Evolutionary conservation across 2,797 vertebrate genomes (phyloP).

Genomic region (Thamnophis elegans): DNA sequence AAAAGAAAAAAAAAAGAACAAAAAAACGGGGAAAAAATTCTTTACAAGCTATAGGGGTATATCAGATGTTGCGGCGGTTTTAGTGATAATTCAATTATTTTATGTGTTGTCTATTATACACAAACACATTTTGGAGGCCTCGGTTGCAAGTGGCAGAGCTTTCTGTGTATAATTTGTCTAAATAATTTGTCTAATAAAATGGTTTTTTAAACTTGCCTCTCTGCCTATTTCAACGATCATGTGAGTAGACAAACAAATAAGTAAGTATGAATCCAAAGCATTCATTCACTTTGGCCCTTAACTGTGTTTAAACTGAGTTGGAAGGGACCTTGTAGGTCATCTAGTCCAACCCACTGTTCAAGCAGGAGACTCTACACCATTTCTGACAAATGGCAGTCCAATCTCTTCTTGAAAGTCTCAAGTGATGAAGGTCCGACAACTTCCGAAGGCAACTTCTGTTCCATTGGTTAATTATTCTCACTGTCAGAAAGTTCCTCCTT

Average conservation of each 20-base stretch:
- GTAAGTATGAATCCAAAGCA: neutral
- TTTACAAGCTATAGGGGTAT: conserved; percentile 80
- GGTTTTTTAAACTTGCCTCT: conserved; percentile 94
- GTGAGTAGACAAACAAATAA: neutral
- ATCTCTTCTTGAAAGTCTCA: no score
- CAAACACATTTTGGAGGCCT: conserved; percentile 93
- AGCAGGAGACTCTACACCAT: no score
- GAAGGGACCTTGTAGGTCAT: no score
- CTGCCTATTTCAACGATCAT: conserved; percentile 22
- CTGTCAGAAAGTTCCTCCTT: no score
- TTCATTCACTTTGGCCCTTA: neutral
- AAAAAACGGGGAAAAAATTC: conserved; percentile 34
- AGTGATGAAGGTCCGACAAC: no score
- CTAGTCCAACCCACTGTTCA: no score
- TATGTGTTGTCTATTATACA: conserved; percentile 99
- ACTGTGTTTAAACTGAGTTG: no score
- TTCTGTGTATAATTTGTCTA: conserved; percentile 99
- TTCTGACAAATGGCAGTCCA: no score
- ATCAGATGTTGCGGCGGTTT: conserved; percentile 95
- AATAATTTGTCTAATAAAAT: conserved; percentile 99
- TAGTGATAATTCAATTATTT: conserved; percentile 87
- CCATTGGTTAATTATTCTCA: no score
- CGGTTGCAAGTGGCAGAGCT: conserved; percentile 99
- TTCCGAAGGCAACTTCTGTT: no score
- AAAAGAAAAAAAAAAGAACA: conserved; percentile 45